Conservation (phyloP, 2,113 vertebrate species). For the Myodes glareolus region DNA sequence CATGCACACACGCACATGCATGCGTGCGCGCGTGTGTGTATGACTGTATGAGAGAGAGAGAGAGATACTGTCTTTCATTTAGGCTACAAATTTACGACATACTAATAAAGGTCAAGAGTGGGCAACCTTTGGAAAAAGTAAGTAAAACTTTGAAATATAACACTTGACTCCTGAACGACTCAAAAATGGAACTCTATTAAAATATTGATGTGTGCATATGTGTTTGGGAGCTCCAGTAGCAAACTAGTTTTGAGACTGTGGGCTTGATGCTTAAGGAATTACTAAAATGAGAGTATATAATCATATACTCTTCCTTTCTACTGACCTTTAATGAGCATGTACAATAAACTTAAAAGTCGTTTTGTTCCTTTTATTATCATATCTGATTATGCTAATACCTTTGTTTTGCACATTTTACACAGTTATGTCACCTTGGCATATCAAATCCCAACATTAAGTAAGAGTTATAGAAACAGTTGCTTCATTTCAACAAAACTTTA, state of each 20-base stretch:
- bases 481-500: not conserved
- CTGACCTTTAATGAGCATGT: not conserved
- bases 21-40: not conserved
- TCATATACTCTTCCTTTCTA: not conserved
- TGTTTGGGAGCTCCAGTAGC: not conserved
- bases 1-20: not conserved
- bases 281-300: slow-evolving; percentile 2
- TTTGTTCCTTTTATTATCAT: not conserved
- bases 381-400: slow-evolving; percentile 10
- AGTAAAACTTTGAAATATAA: not conserved
- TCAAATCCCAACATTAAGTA: not conserved
- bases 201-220: not conserved
- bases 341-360: not conserved
- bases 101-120: not conserved
- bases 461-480: not conserved
- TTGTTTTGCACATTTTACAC: slow-evolving; percentile 16
- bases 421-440: not conserved
- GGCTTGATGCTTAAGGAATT: slow-evolving; percentile 19
- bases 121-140: not conserved
- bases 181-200: slow-evolving; percentile 21
- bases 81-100: not conserved
- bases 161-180: not conserved
- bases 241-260: not conserved
- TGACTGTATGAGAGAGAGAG: not conserved
- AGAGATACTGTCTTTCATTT: not conserved